phyloP scores from a whole-genome alignment of 2,797 vertebrate species.

The Danio kyathit region DNA sequence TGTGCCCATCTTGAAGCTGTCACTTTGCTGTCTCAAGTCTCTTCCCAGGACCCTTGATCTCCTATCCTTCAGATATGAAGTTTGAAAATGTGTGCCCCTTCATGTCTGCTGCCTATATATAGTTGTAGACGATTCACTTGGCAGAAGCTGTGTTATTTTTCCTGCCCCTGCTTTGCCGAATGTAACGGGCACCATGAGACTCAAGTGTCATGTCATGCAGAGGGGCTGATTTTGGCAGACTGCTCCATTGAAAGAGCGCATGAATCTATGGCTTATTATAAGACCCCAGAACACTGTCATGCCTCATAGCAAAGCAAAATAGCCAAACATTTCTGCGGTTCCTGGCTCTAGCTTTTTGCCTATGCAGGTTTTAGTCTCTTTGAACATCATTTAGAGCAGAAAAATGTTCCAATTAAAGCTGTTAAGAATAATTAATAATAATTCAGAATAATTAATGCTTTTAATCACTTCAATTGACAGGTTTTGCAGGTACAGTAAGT shows the following conservation, averaged over 20 bases:
- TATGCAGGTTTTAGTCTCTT: conserved; percentile 51
- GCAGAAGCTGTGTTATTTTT: conserved; percentile 57
- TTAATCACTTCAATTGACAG: conserved; percentile 81
- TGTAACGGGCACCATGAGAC: conserved; percentile 53
- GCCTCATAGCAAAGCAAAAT: conserved; percentile 71
- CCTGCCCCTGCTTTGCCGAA: conserved; percentile 49
- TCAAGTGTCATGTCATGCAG: conserved; percentile 50
- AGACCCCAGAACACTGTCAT: conserved; percentile 74
- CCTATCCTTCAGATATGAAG: conserved; percentile 27
- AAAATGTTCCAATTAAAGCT: conserved; percentile 64
- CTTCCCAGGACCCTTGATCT: conserved; percentile 4
- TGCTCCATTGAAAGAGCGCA: conserved; percentile 65
- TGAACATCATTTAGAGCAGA: conserved; percentile 51
- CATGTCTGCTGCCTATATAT: conserved; percentile 54
- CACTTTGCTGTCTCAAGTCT: conserved; percentile 42
- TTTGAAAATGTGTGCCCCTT: conserved; percentile 52
- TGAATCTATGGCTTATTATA: conserved; percentile 77
- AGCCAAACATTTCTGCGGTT: conserved; percentile 58
- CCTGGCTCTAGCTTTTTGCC: conserved; percentile 50
- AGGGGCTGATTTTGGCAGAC: conserved; percentile 70
- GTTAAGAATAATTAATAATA: conserved; percentile 61
- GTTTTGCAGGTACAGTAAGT: conserved; percentile 95
- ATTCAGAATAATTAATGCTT: conserved; percentile 66
- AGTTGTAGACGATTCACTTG: conserved; percentile 52
- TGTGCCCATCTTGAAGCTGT: conserved; percentile 45